Conservation (phyloP, 2,888 invertebrate genomes). For the Patella ulyssiponensis region DNA sequence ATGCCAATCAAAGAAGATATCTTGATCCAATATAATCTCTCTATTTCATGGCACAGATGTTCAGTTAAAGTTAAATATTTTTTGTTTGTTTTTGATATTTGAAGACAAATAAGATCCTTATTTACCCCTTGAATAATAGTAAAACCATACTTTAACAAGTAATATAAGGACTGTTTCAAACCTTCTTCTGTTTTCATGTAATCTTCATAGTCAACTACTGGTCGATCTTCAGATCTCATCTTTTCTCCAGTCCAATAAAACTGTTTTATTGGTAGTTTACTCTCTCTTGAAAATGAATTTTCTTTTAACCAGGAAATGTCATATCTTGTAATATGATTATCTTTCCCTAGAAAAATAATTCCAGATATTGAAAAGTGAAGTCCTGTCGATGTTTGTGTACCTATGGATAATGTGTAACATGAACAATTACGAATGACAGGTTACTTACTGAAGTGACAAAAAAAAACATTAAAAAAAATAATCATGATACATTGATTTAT, state of each 20-base stretch:
- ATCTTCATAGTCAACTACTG: constrained; percentile 38
- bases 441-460: too few species aligned
- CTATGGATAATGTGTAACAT: too few species aligned
- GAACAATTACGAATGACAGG: too few species aligned
- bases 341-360: constrained; percentile 42
- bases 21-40: too few species aligned
- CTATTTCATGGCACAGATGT: too few species aligned
- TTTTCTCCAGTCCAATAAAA: constrained; percentile 43
- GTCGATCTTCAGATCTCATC: constrained; percentile 28
- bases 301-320: constrained; percentile 47
- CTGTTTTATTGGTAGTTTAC: not conserved
- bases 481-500: too few species aligned
- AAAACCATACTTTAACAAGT: constrained; percentile 53
- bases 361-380: not conserved
- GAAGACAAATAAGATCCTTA: not conserved
- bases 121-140: constrained; percentile 44
- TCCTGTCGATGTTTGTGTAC: too few species aligned
- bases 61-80: not conserved
- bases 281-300: constrained; percentile 30
- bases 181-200: constrained; percentile 45
- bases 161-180: constrained; percentile 40
- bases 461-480: too few species aligned
- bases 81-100: not conserved
- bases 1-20: too few species aligned
- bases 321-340: constrained; percentile 54